Percentiles rank a stretch among this genome's conserved stretches.
Evolutionary conservation across 2,113 vertebrate species (phyloP).

Genomic region (Morphnarchus princeps): DNA sequence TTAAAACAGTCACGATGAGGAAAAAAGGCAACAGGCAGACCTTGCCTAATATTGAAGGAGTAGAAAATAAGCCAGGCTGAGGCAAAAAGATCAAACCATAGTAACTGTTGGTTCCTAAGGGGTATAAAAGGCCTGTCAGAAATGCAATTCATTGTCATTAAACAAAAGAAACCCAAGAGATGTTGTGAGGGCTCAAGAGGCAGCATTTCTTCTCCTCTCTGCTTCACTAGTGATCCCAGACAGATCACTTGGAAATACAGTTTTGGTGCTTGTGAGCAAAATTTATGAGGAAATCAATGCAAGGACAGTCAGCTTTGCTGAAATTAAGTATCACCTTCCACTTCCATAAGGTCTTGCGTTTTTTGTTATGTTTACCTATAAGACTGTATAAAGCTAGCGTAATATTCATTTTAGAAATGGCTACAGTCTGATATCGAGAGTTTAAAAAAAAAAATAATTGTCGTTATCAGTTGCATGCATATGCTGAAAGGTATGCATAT

Average conservation of each 20-base stretch:
- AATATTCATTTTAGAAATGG: neutral
- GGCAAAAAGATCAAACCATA: neutral
- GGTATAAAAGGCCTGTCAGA: neutral
- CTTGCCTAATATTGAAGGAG: neutral
- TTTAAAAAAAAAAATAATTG: neutral
- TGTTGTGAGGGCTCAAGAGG: neutral
- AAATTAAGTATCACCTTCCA: neutral
- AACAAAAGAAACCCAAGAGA: neutral
- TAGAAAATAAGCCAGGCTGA: neutral
- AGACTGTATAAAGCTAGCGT: neutral
- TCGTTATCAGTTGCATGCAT: neutral
- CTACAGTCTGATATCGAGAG: neutral
- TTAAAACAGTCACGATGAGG: neutral
- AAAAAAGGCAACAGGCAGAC: neutral
- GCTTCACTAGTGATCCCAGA: neutral
- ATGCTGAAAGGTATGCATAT: neutral
- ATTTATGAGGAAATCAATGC: neutral
- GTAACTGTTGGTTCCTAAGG: neutral
- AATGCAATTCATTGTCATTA: neutral
- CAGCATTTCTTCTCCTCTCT: neutral
- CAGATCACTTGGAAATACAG: neutral
- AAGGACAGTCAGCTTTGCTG: neutral
- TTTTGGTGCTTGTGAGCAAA: neutral
- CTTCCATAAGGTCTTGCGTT: neutral
- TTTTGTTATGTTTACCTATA: neutral